These are phyloP conservation scores for Falco columbarius DNA, from an alignment of 2,797 vertebrate genomes.

Conservation along the genomic window DNA sequence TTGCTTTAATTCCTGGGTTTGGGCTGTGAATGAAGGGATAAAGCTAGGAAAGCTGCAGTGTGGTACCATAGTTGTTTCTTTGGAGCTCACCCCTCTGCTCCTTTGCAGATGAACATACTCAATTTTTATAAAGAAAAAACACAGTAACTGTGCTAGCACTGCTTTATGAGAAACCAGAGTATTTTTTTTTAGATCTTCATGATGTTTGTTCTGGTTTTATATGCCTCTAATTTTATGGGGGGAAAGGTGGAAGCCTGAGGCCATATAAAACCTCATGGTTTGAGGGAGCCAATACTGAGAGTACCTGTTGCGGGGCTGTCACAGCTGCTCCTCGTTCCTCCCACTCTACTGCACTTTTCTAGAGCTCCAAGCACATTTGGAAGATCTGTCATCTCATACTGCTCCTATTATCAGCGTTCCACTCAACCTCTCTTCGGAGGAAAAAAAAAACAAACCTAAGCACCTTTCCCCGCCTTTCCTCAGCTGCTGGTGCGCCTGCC, in stretches of 20 bases:
- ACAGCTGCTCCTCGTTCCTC: not conserved
- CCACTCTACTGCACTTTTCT: not conserved
- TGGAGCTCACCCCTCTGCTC: not conserved
- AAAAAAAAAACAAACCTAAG: too few species aligned
- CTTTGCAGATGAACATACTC: not conserved
- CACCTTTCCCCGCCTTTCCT: too few species aligned
- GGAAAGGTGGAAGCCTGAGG: not conserved
- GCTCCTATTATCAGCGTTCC: fast-evolving
- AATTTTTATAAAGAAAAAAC: not conserved
- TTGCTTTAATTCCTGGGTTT: not conserved
- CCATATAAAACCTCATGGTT: not conserved
- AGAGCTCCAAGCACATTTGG: not conserved
- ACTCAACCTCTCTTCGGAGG: not conserved
- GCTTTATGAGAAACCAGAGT: not conserved
- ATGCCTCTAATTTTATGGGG: not conserved
- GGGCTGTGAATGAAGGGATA: not conserved
- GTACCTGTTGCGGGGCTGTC: too few species aligned
- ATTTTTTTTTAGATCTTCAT: not conserved
- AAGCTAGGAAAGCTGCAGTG: not conserved
- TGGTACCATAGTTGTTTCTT: not conserved
- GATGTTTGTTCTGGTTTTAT: not conserved
- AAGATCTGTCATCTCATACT: too few species aligned
- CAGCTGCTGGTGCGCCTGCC: too few species aligned
- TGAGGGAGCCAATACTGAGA: not conserved
- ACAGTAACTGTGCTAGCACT: too few species aligned